These are phyloP conservation scores for Harpagifer antarcticus DNA, from an alignment of 2,797 vertebrate genomes.

Conservation along the genomic window DNA sequence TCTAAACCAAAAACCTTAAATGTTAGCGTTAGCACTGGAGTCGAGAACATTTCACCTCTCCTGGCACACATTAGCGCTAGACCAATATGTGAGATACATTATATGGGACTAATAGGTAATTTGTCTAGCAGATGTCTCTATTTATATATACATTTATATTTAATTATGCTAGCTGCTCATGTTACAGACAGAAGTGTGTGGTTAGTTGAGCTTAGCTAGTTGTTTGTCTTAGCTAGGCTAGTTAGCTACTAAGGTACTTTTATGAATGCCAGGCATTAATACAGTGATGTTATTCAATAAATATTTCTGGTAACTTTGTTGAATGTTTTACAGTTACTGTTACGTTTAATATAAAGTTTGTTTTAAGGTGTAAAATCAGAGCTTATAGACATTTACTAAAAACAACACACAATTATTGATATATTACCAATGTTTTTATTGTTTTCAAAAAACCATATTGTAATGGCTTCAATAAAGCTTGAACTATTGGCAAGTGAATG, in stretches of 20 bases:
- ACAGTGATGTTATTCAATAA: not conserved
- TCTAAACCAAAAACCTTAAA: conserved; percentile 16
- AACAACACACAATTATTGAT: no score
- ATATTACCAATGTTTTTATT: no score
- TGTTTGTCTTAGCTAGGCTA: not conserved
- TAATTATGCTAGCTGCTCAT: not conserved
- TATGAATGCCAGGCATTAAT: not conserved
- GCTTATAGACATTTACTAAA: no score
- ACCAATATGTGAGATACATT: not conserved
- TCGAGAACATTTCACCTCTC: conserved; percentile 10
- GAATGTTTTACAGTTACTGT: not conserved
- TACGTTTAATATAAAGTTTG: not conserved
- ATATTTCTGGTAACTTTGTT: not conserved
- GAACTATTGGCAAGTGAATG: not conserved
- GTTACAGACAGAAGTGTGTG: not conserved
- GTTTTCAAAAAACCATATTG: not conserved
- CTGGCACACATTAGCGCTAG: not conserved
- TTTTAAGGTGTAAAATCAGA: not conserved
- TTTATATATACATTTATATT: not conserved
- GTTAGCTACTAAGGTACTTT: not conserved
- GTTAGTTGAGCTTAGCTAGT: not conserved
- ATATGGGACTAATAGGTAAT: not conserved
- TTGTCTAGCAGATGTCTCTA: not conserved
- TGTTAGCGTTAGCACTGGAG: not conserved
- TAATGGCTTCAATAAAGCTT: not conserved